phyloP scores from a whole-genome alignment of 2,888 invertebrate genomes.

The Thymelicus sylvestris region DNA sequence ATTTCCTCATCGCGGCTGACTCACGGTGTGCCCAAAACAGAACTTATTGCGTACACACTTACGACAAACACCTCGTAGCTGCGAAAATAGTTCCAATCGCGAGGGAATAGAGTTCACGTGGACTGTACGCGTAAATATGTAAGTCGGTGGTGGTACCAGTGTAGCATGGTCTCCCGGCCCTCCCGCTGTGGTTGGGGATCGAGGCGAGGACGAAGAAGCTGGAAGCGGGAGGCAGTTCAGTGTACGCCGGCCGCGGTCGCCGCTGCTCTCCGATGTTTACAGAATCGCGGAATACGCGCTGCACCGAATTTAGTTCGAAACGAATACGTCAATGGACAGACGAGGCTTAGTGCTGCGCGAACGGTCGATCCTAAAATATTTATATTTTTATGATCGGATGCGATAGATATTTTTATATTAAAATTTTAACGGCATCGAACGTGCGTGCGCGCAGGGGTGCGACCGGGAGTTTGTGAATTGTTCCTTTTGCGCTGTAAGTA shows the following conservation, averaged over 20 bases:
- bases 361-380: slow-evolving; percentile 72
- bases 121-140: slow-evolving; percentile 51
- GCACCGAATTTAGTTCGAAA: slow-evolving; percentile 83
- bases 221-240: slow-evolving; percentile 55
- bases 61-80: slow-evolving; percentile 27
- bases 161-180: slow-evolving; percentile 54
- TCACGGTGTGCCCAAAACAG: slow-evolving; percentile 80
- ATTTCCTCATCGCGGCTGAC: slow-evolving; percentile 81
- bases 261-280: slow-evolving; percentile 74
- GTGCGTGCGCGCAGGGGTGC: slow-evolving; percentile 57
- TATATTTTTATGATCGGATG: slow-evolving; percentile 80
- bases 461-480: slow-evolving; percentile 45
- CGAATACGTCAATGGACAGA: slow-evolving; percentile 81
- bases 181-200: slow-evolving; percentile 49
- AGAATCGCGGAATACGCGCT: slow-evolving; percentile 81
- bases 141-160: slow-evolving; percentile 56
- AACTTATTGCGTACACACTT: slow-evolving; percentile 74
- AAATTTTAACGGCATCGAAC: slow-evolving; percentile 66
- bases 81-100: slow-evolving; percentile 50
- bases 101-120: slow-evolving; percentile 34
- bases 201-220: slow-evolving; percentile 49
- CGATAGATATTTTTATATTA: slow-evolving; percentile 74
- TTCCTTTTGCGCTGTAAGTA: slow-evolving; percentile 48
- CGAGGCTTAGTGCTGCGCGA: slow-evolving; percentile 66
- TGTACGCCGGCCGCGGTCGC: slow-evolving; percentile 61